These are phyloP conservation scores for Pyrocephalus nanus DNA, from an alignment of 2,797 vertebrate species.

Conservation along the genomic window DNA sequence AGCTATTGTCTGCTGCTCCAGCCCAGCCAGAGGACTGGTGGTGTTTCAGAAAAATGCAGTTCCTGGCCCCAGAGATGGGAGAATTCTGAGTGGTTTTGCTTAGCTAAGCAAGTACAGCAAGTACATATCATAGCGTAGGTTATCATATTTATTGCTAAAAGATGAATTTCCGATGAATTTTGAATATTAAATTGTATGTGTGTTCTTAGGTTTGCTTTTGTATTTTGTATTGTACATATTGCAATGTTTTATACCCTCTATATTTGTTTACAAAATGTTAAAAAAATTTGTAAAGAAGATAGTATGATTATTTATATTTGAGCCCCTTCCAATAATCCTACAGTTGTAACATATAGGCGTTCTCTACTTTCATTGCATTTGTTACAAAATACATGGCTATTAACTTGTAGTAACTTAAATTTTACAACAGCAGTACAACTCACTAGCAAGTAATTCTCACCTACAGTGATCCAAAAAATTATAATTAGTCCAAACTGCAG, in stretches of 20 bases:
- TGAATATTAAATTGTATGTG: not conserved
- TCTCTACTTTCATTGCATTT: not conserved
- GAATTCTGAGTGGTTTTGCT: not conserved
- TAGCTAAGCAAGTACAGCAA: conserved; percentile 4
- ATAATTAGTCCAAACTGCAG: not conserved
- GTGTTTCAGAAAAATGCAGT: conserved; percentile 21
- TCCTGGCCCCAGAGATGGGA: conserved; percentile 27
- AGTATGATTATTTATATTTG: not conserved
- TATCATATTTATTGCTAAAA: conserved; percentile 5
- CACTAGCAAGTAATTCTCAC: not conserved
- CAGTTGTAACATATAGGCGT: not conserved
- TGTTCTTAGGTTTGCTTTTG: not conserved
- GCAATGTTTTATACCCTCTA: not conserved
- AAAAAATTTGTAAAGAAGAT: not conserved
- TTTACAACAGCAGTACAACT: not conserved
- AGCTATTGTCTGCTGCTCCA: conserved; percentile 31
- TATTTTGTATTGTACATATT: not conserved
- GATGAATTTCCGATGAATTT: not conserved
- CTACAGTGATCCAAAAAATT: not conserved
- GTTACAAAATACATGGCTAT: not conserved
- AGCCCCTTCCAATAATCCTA: not conserved
- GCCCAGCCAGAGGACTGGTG: not conserved
- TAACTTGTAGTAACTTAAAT: not conserved
- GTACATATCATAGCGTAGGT: not conserved
- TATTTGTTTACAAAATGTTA: not conserved